Base-by-base conservation (phyloP, 2,797 vertebrate genomes). In the Hapalemur alaotrensis region DNA sequence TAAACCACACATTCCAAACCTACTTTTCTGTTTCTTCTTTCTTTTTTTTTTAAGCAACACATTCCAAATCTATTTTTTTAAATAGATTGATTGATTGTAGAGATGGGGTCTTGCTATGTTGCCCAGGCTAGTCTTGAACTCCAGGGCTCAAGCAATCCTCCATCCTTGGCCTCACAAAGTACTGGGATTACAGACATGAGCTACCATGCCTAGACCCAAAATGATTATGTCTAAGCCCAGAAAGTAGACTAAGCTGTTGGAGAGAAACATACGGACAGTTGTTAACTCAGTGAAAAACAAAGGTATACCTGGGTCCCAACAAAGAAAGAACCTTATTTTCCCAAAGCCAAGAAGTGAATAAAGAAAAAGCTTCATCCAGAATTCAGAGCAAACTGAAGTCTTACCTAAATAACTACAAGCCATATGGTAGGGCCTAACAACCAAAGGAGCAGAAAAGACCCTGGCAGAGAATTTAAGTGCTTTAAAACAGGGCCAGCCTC, bases 241-340 rank as follows among this genome's bases (percentile, higher is more conserved):
- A 81, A 83, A 41, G 73, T 2, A 87, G 46, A 48, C 35, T 8
- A 17, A 84, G 43, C 23, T 69, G 17, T 5, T 90, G 52, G 32
- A 92, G 59, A 92, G 23, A 82, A 43, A 23, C 13, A 72, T 20
- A 43, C 10, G 32, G 43, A 70, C 10, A 73, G 23, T 12, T 94
- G 43, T 43, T 63, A 93, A 82, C 35, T 41, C 63, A 50, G 18
- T 28, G 32, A 54, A 92, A 93, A 84, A 52, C 17, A 65, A 52
- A 80, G 67, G 59, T 46, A 65, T 4, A n/a, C 22, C 23, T 63
- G 61, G 59, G 76, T 69, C n/a, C 46, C 50, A 59, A 75, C 7
- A 73, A 91, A 93, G 54, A 89, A 91, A 69, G 69, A 85, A 63
- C 11, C 50, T 86, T 80, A 46, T 59, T 94, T 87, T 92, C 30